Percentiles rank a stretch among this genome's conserved stretches.
phyloP scores from a whole-genome alignment of 2,113 vertebrate genomes.

The Shinisaurus crocodilurus region DNA sequence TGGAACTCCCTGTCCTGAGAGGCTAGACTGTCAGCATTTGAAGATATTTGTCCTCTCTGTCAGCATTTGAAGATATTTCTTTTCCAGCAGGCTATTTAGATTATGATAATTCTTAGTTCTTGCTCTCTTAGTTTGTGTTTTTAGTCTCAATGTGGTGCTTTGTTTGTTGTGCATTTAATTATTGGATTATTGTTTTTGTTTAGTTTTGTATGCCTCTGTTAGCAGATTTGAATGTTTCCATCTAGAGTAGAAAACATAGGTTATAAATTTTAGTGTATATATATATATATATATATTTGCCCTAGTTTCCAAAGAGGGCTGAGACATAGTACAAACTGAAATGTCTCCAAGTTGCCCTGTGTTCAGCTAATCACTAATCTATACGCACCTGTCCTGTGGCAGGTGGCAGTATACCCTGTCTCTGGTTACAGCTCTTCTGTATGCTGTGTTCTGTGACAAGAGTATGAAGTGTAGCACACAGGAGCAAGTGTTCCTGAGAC shows the following conservation, averaged over 20 bases:
- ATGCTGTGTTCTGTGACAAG: neutral
- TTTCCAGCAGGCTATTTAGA: neutral
- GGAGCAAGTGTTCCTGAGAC: neutral
- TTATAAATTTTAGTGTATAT: too few species aligned
- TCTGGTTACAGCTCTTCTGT: neutral
- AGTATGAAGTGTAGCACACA: neutral
- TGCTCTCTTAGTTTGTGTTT: neutral
- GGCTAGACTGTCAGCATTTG: neutral
- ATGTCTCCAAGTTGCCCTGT: too few species aligned
- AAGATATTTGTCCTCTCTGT: neutral
- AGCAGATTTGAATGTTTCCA: neutral
- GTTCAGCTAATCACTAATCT: neutral
- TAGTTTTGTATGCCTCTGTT: neutral
- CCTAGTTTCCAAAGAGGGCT: too few species aligned
- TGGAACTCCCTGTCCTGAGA: neutral
- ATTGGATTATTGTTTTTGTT: neutral
- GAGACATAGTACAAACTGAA: too few species aligned
- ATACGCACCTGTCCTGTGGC: neutral
- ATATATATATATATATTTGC: too few species aligned
- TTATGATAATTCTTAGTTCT: neutral
- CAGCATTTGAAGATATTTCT: neutral
- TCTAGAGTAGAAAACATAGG: too few species aligned
- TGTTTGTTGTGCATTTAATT: neutral
- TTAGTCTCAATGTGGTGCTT: neutral
- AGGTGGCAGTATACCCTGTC: conserved; percentile 25